These are phyloP conservation scores for Cochlearius cochlearius DNA, from an alignment of 2,113 vertebrate genomes.

Conservation along the genomic window DNA sequence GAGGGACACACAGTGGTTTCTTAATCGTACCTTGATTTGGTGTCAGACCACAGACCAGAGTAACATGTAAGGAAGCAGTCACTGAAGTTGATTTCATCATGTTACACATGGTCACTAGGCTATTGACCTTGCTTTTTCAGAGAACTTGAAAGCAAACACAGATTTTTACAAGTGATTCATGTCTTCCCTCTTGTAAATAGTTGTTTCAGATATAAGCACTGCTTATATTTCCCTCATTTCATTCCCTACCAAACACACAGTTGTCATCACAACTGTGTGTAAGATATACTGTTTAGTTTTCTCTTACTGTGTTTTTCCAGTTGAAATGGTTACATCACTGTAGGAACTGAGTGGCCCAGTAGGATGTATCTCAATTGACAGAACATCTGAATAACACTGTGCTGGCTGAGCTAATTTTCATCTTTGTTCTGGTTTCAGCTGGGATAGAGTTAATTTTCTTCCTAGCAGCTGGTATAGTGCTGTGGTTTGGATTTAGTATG, in stretches of 20 bases:
- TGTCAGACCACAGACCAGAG: slow-evolving; percentile 11
- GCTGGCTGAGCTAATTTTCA: neutral
- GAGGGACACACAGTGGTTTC: slow-evolving; percentile 24
- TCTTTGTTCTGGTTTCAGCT: neutral
- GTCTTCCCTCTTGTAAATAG: neutral
- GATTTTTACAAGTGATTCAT: neutral
- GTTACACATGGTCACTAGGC: neutral
- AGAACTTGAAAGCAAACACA: neutral
- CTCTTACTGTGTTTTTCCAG: neutral
- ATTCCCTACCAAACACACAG: neutral
- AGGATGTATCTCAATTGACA: neutral
- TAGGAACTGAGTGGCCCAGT: neutral
- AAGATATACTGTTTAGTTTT: neutral
- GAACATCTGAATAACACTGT: neutral
- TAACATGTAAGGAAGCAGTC: neutral
- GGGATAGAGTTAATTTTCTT: no score
- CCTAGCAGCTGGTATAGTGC: no score
- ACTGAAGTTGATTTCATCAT: neutral
- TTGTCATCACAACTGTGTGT: neutral
- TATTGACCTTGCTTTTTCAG: neutral
- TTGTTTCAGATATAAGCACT: neutral
- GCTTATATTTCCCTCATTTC: neutral
- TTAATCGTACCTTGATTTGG: slow-evolving; percentile 56
- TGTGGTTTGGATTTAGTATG: no score
- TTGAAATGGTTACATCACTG: neutral